Conservation (phyloP, 2,113 vertebrate species). For the Lonchura striata region DNA sequence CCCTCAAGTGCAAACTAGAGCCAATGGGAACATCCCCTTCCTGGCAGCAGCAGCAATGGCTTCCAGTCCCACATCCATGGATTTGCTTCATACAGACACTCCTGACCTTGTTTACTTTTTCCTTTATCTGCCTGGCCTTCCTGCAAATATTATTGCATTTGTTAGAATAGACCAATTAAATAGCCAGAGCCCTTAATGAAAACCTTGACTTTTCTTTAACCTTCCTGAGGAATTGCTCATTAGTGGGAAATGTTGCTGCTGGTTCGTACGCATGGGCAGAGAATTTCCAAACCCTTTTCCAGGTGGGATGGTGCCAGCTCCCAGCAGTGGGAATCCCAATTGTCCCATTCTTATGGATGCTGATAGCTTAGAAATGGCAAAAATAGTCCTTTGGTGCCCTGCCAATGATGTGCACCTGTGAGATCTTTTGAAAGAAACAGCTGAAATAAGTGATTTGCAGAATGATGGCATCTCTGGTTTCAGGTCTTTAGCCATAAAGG, state of each 20-base stretch:
- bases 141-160: conserved; percentile 20
- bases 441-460: neutral
- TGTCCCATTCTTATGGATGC: neutral
- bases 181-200: neutral
- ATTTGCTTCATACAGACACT: neutral
- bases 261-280: neutral
- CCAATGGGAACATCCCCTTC: neutral
- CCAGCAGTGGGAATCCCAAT: neutral
- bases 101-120: conserved; percentile 36
- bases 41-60: neutral
- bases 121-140: conserved; percentile 30
- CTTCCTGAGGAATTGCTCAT: conserved; percentile 38
- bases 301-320: neutral
- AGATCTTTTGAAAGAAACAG: neutral
- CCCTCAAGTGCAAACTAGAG: neutral
- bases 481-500: neutral
- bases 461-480: neutral
- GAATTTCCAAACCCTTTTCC: neutral
- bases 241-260: neutral
- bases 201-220: conserved; percentile 58
- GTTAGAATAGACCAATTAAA: neutral
- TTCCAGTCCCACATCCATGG: neutral
- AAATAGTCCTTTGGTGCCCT: neutral
- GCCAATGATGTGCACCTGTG: neutral
- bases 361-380: neutral